A percentile compares a stretch with the other conserved stretches of the same genome.
Evolutionary conservation across 2,888 invertebrate genomes (phyloP).

Genomic region (Chrysina gloriosa): DNA sequence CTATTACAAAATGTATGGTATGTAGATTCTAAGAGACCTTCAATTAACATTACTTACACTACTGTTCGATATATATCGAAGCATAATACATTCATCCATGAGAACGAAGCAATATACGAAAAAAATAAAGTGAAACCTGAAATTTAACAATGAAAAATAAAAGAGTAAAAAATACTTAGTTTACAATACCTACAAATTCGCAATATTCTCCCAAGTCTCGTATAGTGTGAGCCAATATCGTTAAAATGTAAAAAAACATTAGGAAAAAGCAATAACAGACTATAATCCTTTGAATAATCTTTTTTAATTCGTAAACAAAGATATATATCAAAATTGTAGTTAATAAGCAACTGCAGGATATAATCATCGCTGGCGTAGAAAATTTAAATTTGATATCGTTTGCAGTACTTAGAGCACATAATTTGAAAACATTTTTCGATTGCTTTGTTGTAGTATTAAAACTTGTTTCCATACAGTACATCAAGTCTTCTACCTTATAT

Average conservation of each 20-base stretch:
- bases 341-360: conserved; percentile 31
- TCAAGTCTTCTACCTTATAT: conserved; percentile 30
- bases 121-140: conserved; percentile 77
- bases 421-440: neutral
- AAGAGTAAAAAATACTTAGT: neutral
- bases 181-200: conserved; percentile 19
- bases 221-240: conserved; percentile 2
- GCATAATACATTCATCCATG: conserved; percentile 84
- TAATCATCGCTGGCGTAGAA: neutral
- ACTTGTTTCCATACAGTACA: conserved; percentile 37
- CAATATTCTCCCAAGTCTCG: conserved; percentile 23
- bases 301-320: conserved; percentile 30
- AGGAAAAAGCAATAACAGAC: conserved; percentile 37
- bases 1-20: no score
- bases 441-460: neutral
- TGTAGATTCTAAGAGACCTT: no score
- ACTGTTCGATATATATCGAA: conserved; percentile 87
- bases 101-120: conserved; percentile 77
- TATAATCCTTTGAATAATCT: conserved; percentile 30
- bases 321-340: conserved; percentile 28
- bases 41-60: conserved; percentile 71
- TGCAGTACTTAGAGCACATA: conserved; percentile 13
- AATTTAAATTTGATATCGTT: conserved; percentile 29
- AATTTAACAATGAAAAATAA: conserved; percentile 53
- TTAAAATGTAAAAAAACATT: conserved; percentile 14